These are phyloP conservation scores for Uloborus diversus DNA, from an alignment of 1,140 invertebrate species.

Conservation along the genomic window DNA sequence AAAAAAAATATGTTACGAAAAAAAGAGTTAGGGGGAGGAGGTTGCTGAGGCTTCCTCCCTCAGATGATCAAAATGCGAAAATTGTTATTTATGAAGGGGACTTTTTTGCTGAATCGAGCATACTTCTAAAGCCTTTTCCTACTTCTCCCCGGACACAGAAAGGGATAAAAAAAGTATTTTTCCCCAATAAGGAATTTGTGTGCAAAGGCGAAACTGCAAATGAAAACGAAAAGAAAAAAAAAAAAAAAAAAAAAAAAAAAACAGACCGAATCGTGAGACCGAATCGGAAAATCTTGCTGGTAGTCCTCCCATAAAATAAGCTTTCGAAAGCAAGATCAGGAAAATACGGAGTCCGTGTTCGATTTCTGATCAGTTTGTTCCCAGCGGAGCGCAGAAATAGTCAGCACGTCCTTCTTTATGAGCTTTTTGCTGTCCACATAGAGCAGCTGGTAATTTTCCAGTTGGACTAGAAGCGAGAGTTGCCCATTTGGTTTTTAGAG, in stretches of 20 bases:
- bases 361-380: background rate
- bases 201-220: background rate
- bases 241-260: conserved; percentile 28
- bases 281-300: conserved; percentile 16
- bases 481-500: too few relatives aligned
- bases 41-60: conserved; percentile 10
- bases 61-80: conserved; percentile 24
- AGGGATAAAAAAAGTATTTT: conserved; percentile 14
- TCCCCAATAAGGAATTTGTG: background rate
- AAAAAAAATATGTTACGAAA: background rate
- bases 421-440: too few relatives aligned
- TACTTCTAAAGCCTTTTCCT: conserved; percentile 20
- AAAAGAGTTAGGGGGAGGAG: background rate
- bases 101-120: conserved; percentile 9
- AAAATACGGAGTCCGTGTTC: background rate
- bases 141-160: background rate
- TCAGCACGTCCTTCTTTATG: too few relatives aligned
- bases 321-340: background rate
- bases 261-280: too few relatives aligned
- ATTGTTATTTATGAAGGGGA: conserved; percentile 47
- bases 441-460: too few relatives aligned
- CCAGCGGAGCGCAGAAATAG: too few relatives aligned
- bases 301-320: conserved; percentile 33
- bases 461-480: too few relatives aligned
- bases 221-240: background rate